Conservation (phyloP, 2,797 vertebrate species). For the Ctenosaura bakeri region DNA sequence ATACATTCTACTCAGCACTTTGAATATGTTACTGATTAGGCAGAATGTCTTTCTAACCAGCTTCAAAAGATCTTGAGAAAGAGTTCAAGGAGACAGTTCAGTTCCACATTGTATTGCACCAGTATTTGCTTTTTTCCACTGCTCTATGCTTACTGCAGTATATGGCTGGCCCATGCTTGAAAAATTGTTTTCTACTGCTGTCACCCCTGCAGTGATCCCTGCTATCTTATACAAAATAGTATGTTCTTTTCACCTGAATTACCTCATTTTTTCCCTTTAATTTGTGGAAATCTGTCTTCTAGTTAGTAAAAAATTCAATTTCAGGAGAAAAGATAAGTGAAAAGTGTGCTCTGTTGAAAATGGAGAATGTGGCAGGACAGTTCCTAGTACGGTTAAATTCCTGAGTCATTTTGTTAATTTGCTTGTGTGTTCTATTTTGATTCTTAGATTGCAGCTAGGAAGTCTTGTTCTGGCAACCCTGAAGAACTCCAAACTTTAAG, state of each 20-base stretch:
- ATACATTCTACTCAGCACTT: conserved; percentile 8
- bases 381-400: background rate
- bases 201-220: background rate
- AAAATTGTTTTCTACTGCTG: conserved; percentile 43
- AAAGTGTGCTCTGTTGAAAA: conserved; percentile 2
- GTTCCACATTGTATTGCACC: conserved; percentile 55
- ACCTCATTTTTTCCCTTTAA: conserved; percentile 10
- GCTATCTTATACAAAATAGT: conserved; percentile 13
- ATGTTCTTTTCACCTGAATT: conserved; percentile 32
- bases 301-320: conserved; percentile 8
- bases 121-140: conserved; percentile 29
- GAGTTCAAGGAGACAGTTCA: conserved; percentile 37
- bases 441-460: conserved; percentile 11
- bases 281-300: conserved; percentile 20
- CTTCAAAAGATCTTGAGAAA: conserved; percentile 36
- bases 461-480: background rate
- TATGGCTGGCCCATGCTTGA: conserved; percentile 3
- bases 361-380: background rate
- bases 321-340: background rate
- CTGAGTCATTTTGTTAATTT: background rate
- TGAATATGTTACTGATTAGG: background rate
- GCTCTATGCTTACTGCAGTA: conserved; percentile 27
- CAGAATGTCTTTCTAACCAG: background rate
- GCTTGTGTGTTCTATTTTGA: conserved; percentile 19
- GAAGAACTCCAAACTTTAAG: background rate